Evolutionary conservation across 2,888 invertebrate species (phyloP), one percentile per base, ranked within the genome.

Genomic region (Apotomis betuletana): DNA sequence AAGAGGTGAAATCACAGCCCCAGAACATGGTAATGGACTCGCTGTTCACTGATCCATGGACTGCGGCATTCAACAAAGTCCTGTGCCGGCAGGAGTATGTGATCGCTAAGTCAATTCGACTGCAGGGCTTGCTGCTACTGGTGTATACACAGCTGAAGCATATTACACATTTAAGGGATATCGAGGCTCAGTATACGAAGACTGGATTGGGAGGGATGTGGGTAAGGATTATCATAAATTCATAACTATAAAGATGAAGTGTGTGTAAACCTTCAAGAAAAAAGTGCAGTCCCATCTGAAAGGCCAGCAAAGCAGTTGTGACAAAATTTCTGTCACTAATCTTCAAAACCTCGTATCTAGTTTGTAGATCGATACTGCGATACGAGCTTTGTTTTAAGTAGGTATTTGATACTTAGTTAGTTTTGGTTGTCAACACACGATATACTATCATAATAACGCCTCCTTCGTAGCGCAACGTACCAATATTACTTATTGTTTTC

Each of bases 141-240:
- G 94, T 97, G 12, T 98, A 97, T 85, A 95, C 96, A 46, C 95
- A 96, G 75, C 94, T 97, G 78, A 95, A 95, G 80, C 97, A 98
- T 90, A 90, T 99, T 4, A 92, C 95, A n/a, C 96, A 96, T 90
- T 89, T 98, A 60, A 94, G 97, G 76, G 96, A 97, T 81, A 95
- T 99, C 69, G 98, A 98, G 86, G 95, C 97, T 3, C 96, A 97
- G 83, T 97, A 96, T 79, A 98, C 98, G 0, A 96, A 96, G 80
- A 98, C 98, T 69, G 99, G 99, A 3, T 94, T 98, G 74, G 96
- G 96, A 44, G 99, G 98, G 69, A 95, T 97, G 91, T 98, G 98
- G 98, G 98, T 97, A 92, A 94, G 96, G 84, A 8, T 12, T 8
- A 27, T 27, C 27, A 27, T 27, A 27, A 27, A 27, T 27, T 27